A percentile compares a stretch with the other conserved stretches of the same genome.
Evolutionary conservation across 2,113 vertebrate genomes (phyloP).

Genomic region (Oryzias celebensis): DNA sequence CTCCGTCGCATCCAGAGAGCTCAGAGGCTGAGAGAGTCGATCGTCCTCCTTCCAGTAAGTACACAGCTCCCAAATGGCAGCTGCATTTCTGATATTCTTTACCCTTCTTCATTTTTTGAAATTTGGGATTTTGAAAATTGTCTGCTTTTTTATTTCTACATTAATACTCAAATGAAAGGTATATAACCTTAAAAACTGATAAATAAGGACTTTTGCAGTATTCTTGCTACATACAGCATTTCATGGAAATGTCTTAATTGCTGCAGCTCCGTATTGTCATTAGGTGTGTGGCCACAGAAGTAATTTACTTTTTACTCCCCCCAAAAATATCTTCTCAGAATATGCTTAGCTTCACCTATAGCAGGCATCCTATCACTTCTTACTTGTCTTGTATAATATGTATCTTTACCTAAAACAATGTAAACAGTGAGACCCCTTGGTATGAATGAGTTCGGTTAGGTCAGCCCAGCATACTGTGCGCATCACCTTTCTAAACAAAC

Average conservation of each 20-base stretch:
- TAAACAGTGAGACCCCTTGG: constrained; percentile 25
- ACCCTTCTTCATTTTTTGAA: not conserved
- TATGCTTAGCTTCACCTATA: constrained; percentile 9
- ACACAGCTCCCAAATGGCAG: not conserved
- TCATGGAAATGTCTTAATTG: no score
- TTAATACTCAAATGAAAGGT: no score
- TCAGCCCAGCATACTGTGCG: not conserved
- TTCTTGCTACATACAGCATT: no score
- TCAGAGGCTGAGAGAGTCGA: constrained; percentile 64
- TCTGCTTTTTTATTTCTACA: no score
- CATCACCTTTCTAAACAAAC: not conserved
- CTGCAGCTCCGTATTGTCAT: no score
- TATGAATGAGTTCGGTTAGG: constrained; percentile 28
- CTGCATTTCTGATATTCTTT: not conserved
- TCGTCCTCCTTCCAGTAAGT: constrained; percentile 73
- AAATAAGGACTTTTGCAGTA: no score
- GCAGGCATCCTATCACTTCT: constrained; percentile 24
- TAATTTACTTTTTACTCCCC: no score
- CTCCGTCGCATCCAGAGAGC: constrained; percentile 44
- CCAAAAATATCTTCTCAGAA: not conserved
- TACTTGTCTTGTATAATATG: constrained; percentile 24
- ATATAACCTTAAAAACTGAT: no score
- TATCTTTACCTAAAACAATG: constrained; percentile 26
- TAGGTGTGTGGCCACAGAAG: no score
- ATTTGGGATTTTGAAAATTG: no score